Evolutionary conservation across 2,113 vertebrate genomes (phyloP), one percentile per base, ranked within the genome.

Genomic region (Xerus inauris): DNA sequence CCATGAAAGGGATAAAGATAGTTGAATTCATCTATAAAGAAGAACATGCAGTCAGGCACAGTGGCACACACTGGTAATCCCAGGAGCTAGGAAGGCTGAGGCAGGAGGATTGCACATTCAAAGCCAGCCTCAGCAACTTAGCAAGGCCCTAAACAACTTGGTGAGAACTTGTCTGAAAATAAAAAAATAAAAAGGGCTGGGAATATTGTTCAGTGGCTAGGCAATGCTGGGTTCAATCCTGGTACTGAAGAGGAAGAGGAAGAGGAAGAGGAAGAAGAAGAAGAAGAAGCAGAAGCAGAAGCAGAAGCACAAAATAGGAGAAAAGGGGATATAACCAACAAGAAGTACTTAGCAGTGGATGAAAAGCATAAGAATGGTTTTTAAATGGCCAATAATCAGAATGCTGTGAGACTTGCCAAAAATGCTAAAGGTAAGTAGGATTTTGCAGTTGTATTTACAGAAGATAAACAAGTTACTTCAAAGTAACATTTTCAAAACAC

Each of bases 401-500:
- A 86, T 42, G 6, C 17, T 87, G 22, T 54, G 2, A 94, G 4
- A 9, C 45, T 92, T 89, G 12, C 30, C 45, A 71, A 84, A 96
- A 97, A 64, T 89, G 13, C 28, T 69, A 82, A 95, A 76, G 26
- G 8, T 88, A 79, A 73, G 67, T 19, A 72, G 3, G 17, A 19
- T 81, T 85, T 96, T 73, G 14, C 89, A 85, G 24, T 94, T 88
- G 77, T 51, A 20, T 32, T 91, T 64, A 88, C 22, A 91, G 67
- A 96, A 97, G 96, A 96, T 69, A 80, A 93, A 82, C 26, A 73
- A 79, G 65, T 91, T 79, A 8, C 30, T 97, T 89, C 69, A 86
- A 10, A 92, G n/a, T 75, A 89, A 65, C 62, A 79, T 91, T 96
- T 94, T 97, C 91, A 91, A 93, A 95, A 91, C 20, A 86, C 47